Conservation (phyloP, 2,888 invertebrate species). For the Nomada fabriciana region DNA sequence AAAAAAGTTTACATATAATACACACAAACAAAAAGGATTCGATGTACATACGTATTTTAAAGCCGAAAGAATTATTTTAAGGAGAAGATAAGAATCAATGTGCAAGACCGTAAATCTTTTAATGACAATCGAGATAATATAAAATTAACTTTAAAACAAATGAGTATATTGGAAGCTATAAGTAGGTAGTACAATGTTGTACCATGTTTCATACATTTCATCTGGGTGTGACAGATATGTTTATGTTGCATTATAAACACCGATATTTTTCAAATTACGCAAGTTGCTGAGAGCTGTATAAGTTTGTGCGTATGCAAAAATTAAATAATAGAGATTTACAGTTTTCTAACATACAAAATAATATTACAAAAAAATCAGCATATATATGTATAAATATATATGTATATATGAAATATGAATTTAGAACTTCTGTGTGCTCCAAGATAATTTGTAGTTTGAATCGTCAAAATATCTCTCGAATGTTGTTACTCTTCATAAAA, state of each 20-base stretch:
- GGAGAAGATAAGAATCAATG: slow-evolving; percentile 30
- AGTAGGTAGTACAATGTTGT: slow-evolving; percentile 39
- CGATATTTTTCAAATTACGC: slow-evolving; percentile 41
- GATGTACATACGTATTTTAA: background rate
- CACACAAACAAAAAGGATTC: no score
- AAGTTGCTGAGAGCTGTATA: slow-evolving; percentile 16
- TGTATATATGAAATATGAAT: slow-evolving; percentile 23
- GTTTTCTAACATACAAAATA: slow-evolving; percentile 7
- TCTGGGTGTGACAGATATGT: slow-evolving; percentile 34
- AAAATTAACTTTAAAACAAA: slow-evolving; percentile 55
- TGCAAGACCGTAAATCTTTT: slow-evolving; percentile 42
- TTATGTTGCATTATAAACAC: slow-evolving; percentile 41
- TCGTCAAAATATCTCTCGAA: slow-evolving; percentile 1
- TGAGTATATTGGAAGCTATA: slow-evolving; percentile 46
- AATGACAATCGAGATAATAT: slow-evolving; percentile 50
- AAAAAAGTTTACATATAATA: background rate
- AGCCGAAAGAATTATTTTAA: slow-evolving; percentile 39
- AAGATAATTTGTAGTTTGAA: slow-evolving; percentile 14
- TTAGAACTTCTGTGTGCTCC: slow-evolving; percentile 1
- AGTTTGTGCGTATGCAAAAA: slow-evolving; percentile 15
- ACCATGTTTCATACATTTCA: slow-evolving; percentile 29
- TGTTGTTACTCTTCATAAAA: slow-evolving; percentile 1
- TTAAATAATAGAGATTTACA: slow-evolving; percentile 46
- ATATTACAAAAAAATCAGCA: slow-evolving; percentile 16
- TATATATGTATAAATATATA: background rate